Evolutionary conservation across 2,113 vertebrate species (phyloP), one percentile per base, ranked within the genome.

Genomic region (Zootoca vivipara): DNA sequence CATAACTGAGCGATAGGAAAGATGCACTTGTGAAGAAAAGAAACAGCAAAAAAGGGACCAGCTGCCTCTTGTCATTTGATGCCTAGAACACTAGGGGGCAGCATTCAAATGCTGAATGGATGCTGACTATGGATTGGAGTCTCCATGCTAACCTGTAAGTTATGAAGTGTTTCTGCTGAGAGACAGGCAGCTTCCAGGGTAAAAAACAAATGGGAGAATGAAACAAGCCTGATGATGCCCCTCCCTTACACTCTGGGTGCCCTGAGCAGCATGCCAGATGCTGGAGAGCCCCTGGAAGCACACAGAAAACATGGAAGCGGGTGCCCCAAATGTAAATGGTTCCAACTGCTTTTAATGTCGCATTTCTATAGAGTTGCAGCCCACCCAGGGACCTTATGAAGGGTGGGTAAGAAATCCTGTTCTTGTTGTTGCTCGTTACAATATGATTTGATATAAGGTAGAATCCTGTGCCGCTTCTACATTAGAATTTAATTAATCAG

Each of bases 31-130:
- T 52, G 73, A 40, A 90, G 79, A 18, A n/a, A 38, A 58, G 6
- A 69, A 82, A 84, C 56, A 28, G 8, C 62, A 28, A 33, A 35
- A 52, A 73, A 81, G 46, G 30, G 8, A 1, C 12, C 56, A 89
- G 2, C 12, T 87, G 82, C 85, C 30, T 18, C 85, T 89, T 96
- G 95, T 78, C 95, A 7, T 96, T 95, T 94, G 82, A 90, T 67
- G 84, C 28, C 33, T 83, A 85, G 89, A 94, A 96, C 95, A 90
- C 95, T 95, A 96, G 95, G 95, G 94, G 95, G 93, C 93, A 95
- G 95, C 95, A 95, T 94, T 95, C 90, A 93, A 90, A 91, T 95
- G 94, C 93, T 94, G 77, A 91, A 92, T 92, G 78, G 82, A 85
- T 85, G 18, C 81, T 89, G 78, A 73, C 89, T 92, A 81, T 93